Percentiles rank a stretch among this genome's conserved stretches.
phyloP scores from a whole-genome alignment of 1,140 invertebrate genomes.

The Chelonus insularis region DNA sequence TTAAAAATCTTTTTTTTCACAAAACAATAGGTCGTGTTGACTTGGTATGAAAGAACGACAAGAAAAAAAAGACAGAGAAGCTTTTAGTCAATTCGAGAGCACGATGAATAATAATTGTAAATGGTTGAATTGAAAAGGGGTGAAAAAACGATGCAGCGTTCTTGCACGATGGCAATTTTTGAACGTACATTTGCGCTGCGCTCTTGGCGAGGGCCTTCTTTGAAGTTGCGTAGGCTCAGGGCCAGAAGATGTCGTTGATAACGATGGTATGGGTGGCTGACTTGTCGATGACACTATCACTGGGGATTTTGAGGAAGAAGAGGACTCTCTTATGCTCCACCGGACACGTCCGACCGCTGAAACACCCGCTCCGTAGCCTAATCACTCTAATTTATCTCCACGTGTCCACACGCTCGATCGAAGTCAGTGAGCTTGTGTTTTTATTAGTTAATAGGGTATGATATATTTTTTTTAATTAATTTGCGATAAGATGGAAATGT shows the following conservation, averaged over 20 bases:
- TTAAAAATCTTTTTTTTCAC: no score
- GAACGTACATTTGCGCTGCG: slow-evolving; percentile 54
- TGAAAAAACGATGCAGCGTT: slow-evolving; percentile 15
- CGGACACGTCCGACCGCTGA: slow-evolving; percentile 52
- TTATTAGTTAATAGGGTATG: slow-evolving; percentile 3
- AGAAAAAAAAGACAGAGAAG: slow-evolving; percentile 4
- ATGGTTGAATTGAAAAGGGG: background rate
- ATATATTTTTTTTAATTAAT: background rate
- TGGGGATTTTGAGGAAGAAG: slow-evolving; percentile 38
- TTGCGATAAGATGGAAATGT: no score
- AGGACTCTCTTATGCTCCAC: slow-evolving; percentile 53
- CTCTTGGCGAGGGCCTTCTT: slow-evolving; percentile 44
- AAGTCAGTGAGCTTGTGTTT: slow-evolving; percentile 12
- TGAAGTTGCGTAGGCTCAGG: slow-evolving; percentile 47
- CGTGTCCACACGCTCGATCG: slow-evolving; percentile 33
- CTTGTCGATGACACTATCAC: slow-evolving; percentile 36
- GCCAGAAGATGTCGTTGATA: slow-evolving; percentile 48
- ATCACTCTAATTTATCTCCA: slow-evolving; percentile 45
- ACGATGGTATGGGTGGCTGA: slow-evolving; percentile 42
- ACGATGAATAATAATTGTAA: background rate
- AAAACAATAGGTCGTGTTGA: background rate
- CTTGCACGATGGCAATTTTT: slow-evolving; percentile 34
- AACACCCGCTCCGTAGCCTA: slow-evolving; percentile 53
- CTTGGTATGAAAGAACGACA: background rate
- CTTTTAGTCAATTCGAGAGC: slow-evolving; percentile 5